Evolutionary conservation across 2,113 vertebrate genomes (phyloP).

Genomic region (Larimichthys polyactis): DNA sequence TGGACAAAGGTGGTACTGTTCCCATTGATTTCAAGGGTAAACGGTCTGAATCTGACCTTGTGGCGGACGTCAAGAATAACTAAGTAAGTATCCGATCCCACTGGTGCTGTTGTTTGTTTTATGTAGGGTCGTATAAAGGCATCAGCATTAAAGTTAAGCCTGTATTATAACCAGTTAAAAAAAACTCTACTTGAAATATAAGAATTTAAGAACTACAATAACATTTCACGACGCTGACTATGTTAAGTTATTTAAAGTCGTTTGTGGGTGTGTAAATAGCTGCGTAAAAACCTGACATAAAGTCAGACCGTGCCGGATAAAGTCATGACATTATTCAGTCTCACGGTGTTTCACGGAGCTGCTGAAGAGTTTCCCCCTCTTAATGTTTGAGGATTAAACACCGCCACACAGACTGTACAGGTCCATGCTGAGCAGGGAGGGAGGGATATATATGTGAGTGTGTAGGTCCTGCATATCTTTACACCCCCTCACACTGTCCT

Average conservation of each 20-base stretch:
- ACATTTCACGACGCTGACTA: not conserved
- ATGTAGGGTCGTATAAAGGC: no score
- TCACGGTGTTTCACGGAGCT: not conserved
- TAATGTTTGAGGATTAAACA: slow-evolving; percentile 38
- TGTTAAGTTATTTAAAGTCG: not conserved
- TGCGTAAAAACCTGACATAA: not conserved
- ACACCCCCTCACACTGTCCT: slow-evolving; percentile 16
- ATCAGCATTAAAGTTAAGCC: no score
- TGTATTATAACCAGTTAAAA: no score
- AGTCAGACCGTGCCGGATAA: not conserved
- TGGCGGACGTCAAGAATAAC: no score
- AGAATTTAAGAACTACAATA: not conserved
- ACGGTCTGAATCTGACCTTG: no score
- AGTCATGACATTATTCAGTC: slow-evolving; percentile 11
- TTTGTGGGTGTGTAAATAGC: not conserved
- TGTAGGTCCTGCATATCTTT: slow-evolving; percentile 34
- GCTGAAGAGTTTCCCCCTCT: slow-evolving; percentile 19
- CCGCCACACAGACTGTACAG: slow-evolving; percentile 13
- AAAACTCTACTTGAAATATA: not conserved
- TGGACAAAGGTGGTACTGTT: no score
- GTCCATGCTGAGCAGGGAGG: slow-evolving; percentile 34
- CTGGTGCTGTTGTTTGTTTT: no score
- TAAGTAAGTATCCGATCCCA: no score
- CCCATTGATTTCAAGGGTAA: no score
- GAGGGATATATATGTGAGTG: slow-evolving; percentile 1